A percentile compares a stretch with the other conserved stretches of the same genome.
These are phyloP conservation scores for Scaptomyza caliginosa DNA, from an alignment of 2,888 invertebrate species.

Conservation along the genomic window DNA sequence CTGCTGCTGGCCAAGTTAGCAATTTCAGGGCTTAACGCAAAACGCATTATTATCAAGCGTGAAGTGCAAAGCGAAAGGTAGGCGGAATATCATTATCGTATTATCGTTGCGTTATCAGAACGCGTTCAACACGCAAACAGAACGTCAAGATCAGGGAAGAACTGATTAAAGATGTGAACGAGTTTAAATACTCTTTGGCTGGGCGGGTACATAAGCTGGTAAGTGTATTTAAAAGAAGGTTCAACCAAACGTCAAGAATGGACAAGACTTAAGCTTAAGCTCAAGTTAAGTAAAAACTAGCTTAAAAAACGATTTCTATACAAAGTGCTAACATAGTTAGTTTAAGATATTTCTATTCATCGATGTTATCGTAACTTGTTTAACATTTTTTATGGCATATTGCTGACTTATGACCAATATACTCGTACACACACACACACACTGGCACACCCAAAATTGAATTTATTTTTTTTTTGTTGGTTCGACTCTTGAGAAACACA, in stretches of 20 bases:
- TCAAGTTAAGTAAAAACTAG: too few species aligned
- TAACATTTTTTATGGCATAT: neutral
- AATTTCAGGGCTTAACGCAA: slow-evolving; percentile 56
- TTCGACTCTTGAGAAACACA: slow-evolving; percentile 38
- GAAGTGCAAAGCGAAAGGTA: slow-evolving; percentile 7
- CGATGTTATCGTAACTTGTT: too few species aligned
- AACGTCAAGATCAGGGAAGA: slow-evolving; percentile 3
- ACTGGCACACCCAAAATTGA: slow-evolving; percentile 9
- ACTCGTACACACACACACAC: neutral
- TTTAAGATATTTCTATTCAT: neutral
- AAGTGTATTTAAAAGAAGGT: too few species aligned
- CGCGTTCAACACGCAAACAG: slow-evolving; percentile 15
- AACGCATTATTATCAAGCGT: slow-evolving; percentile 71
- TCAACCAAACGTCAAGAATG: too few species aligned
- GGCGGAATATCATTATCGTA: slow-evolving; percentile 49
- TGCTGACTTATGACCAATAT: neutral
- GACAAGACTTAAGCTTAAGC: too few species aligned
- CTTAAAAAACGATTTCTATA: too few species aligned
- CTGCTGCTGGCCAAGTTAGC: slow-evolving; percentile 48
- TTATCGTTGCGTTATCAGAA: slow-evolving; percentile 49
- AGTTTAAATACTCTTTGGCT: neutral
- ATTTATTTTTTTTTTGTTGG: slow-evolving; percentile 5
- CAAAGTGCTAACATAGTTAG: neutral
- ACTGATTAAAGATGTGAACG: slow-evolving; percentile 13
- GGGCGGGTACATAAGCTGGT: too few species aligned